Base-by-base conservation (phyloP, 2,888 invertebrate genomes). In the Helicoverpa assulta region DNA sequence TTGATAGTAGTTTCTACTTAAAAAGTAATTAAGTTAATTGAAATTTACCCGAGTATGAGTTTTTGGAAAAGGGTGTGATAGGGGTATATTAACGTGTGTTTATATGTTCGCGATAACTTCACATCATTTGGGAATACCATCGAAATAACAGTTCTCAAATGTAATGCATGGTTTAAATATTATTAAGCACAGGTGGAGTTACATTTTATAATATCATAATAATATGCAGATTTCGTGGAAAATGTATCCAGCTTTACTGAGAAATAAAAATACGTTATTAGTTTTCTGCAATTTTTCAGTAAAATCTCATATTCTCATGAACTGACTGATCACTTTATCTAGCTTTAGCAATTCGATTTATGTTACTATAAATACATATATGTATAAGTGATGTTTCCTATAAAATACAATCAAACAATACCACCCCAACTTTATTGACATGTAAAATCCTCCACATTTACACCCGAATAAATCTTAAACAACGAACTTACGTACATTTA, bases 1-100 rank as follows among this genome's bases (percentile, higher is more conserved):
- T 43, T 16, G 59, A 64, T 72, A 26, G 52, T 33, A 47, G 52
- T 64, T 77, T 18, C 50, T 63, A 77, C 40, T 77, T 50, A 0
- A 33, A 75, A 67, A 8, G 12, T 58, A 76, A 71, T 71, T 72
- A 68, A 51, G 26, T 52, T 63, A 70, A 59, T 70, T 63, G 58
- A 56, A 55, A 70, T 70, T 18, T 52, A 51, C 26, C 37, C 8
- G 47, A 37, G 40, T 21, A 10, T 12, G 53, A 70, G 55, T 73
- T 71, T 59, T 33, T n/a, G 10, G 59, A 26, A 33, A 57, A 68
- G 76, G 54, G 58, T 70, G 53, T 52, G 59, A 72, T 21, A 40
- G 37, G 26, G 69, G 58, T 68, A 54, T 67, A 51, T 55, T 50
- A 59, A 33, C 58, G 57, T 53, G 0, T 68, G 40, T 55, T 55